Conservation (phyloP, 2,797 vertebrate species). For the Nyctalus aviator region DNA sequence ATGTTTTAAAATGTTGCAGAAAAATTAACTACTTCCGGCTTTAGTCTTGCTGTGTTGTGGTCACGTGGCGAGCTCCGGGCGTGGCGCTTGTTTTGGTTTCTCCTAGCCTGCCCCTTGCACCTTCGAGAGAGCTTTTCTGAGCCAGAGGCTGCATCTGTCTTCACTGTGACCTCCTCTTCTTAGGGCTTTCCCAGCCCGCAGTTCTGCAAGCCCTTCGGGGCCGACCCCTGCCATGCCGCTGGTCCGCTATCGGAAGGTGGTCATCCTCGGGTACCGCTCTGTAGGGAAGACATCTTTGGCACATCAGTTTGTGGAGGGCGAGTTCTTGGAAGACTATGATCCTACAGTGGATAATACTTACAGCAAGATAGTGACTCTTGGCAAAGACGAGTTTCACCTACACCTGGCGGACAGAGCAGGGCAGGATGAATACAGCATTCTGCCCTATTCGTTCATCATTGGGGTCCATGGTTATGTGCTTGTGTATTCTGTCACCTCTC, state of each 20-base stretch:
- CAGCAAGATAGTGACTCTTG: constrained; percentile 91
- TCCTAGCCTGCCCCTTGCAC: not conserved
- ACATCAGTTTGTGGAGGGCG: constrained; percentile 93
- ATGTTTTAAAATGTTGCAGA: not conserved
- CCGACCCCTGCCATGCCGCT: constrained; percentile 87
- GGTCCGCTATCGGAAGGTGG: constrained; percentile 92
- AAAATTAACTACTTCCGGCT: not conserved
- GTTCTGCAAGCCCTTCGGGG: constrained; percentile 8
- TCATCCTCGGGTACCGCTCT: constrained; percentile 92
- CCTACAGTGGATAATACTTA: constrained; percentile 93
- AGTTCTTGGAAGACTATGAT: constrained; percentile 92
- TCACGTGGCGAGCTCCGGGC: constrained; percentile 82
- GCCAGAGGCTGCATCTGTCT: constrained; percentile 42
- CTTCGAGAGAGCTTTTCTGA: constrained; percentile 39
- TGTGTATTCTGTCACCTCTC: constrained; percentile 92
- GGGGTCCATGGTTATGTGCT: constrained; percentile 92
- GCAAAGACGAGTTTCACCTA: constrained; percentile 92
- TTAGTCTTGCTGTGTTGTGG: constrained; percentile 79
- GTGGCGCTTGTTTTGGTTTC: constrained; percentile 83
- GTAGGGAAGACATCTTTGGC: constrained; percentile 93
- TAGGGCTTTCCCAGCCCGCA: constrained; percentile 19
- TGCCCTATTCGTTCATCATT: constrained; percentile 91
- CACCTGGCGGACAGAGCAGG: constrained; percentile 93
- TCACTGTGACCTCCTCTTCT: not conserved
- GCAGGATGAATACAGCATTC: constrained; percentile 93